phyloP scores from a whole-genome alignment of 2,113 vertebrate genomes.

The Hippocampus barbouri region DNA sequence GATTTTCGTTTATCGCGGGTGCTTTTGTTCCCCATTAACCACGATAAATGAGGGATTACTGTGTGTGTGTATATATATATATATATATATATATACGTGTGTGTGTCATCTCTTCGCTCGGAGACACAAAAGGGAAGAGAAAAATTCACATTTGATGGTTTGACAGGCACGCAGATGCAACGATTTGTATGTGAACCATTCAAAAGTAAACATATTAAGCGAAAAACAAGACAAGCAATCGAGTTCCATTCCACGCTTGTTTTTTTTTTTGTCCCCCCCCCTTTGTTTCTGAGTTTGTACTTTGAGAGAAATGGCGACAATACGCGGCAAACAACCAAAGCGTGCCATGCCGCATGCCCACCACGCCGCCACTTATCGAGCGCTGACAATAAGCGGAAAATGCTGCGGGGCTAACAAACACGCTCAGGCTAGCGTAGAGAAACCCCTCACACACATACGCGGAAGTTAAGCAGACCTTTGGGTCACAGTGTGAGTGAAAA shows the following conservation, averaged over 20 bases:
- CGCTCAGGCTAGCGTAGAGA: conserved; percentile 19
- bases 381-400: conserved; percentile 63
- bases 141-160: too few relatives aligned
- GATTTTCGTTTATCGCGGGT: too few relatives aligned
- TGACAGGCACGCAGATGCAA: background rate
- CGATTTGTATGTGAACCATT: background rate
- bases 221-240: background rate
- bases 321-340: conserved; percentile 61
- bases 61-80: too few relatives aligned
- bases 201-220: background rate
- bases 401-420: conserved; percentile 61
- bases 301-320: conserved; percentile 54
- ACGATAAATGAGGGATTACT: too few relatives aligned
- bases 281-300: background rate
- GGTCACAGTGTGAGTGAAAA: conserved; percentile 67
- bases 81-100: too few relatives aligned
- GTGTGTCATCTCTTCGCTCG: too few relatives aligned
- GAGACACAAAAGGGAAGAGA: background rate
- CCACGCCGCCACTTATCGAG: conserved; percentile 62
- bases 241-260: background rate
- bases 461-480: conserved; percentile 65
- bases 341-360: conserved; percentile 48
- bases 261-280: too few relatives aligned
- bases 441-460: conserved; percentile 22
- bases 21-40: too few relatives aligned